Base-by-base conservation (phyloP, 2,113 vertebrate species). In the human (Homo sapiens) region DNA sequence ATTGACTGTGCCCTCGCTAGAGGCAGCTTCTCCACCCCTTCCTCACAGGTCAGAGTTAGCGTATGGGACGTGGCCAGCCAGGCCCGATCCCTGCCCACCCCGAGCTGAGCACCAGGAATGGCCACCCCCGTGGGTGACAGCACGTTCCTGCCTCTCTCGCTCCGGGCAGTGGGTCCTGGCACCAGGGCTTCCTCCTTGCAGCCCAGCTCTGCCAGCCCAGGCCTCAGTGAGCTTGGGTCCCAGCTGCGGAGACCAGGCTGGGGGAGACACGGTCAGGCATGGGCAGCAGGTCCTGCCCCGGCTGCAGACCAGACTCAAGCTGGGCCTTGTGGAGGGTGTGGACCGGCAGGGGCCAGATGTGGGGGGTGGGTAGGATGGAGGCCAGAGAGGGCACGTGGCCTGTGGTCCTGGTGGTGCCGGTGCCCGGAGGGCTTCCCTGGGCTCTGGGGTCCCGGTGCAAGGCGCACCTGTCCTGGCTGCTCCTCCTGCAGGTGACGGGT, bases 401-500 rank as follows among this genome's bases (percentile, higher is more conserved):
- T 1, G 8, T 2, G 43, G 52, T 45, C 32, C 81, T 8, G 10
- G 43, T 10, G 20, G 30, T 68, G 12, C 17, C 3, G 2, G 17
- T 38, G 59, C 48, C 59, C 32, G 0, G 66, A 55, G 61, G 61
- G 61, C 12, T 64, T 64, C 61, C 61, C 11, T 4, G 32, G 64
- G 61, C 52, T 23, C 35, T 1, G 1, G 50, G 18, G 10, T n/a
- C 68, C 22, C 59, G 35, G 35, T 35, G 32, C 22, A 6, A 20
- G 40, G 30, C 70, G 22, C 48, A 18, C 32, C 13, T 82, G 78
- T 72, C 66, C 52, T 64, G 3, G 87, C 5, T 72, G 18, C 76
- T 30, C 8, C 85, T 79, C 83, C 93, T 94, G 20, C 97, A 99
- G 99, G 97, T 99, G 81, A 96, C 98, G 9, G 99, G 99, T 32